Evolutionary conservation across 2,113 vertebrate genomes (phyloP).

Genomic region (Pogona vitticeps): DNA sequence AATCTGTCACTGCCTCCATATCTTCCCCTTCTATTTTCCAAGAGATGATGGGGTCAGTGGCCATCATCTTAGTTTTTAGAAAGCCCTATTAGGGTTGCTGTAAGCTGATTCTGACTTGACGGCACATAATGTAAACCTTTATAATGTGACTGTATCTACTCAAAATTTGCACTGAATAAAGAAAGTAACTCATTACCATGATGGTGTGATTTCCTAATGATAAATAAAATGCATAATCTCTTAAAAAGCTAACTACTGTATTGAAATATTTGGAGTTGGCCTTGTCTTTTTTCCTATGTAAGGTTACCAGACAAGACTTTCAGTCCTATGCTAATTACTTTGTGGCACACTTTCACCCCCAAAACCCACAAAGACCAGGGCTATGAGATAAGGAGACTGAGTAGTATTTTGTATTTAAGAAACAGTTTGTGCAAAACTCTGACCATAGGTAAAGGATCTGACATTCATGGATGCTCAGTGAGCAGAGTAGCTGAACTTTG

Average conservation of each 20-base stretch:
- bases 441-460: not conserved
- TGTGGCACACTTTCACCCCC: not conserved
- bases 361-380: not conserved
- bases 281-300: not conserved
- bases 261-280: not conserved
- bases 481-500: not conserved
- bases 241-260: not conserved
- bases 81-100: too few species aligned
- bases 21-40: too few species aligned
- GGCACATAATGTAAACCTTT: slow-evolving; percentile 16
- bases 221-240: not conserved
- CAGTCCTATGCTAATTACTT: not conserved
- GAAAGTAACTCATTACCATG: not conserved
- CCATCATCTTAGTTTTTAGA: too few species aligned
- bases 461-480: not conserved
- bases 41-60: too few species aligned
- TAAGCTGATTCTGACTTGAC: too few species aligned
- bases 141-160: slow-evolving; percentile 30
- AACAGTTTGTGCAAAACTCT: not conserved
- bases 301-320: not conserved
- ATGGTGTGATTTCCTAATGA: not conserved
- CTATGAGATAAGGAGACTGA: not conserved
- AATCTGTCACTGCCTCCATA: too few species aligned
- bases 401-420: not conserved
- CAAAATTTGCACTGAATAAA: not conserved